Evolutionary conservation across 2,888 invertebrate genomes (phyloP).

Genomic region (Latrodectus hesperus): DNA sequence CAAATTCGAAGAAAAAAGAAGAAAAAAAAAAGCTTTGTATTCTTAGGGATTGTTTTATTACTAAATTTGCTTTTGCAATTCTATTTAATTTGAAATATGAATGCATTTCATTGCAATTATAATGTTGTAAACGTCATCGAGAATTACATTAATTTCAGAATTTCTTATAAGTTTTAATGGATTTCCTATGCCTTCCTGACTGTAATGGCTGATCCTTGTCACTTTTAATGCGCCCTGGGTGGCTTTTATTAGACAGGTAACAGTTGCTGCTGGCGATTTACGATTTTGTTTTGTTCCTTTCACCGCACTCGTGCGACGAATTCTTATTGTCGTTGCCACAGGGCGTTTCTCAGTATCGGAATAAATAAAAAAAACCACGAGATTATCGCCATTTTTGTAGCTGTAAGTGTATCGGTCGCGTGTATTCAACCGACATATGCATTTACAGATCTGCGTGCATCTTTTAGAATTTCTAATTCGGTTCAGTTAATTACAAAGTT

Average conservation of each 20-base stretch:
- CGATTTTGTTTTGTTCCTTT: slow-evolving; percentile 35
- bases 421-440: no score
- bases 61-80: no score
- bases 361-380: slow-evolving; percentile 23
- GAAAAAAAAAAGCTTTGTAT: no score
- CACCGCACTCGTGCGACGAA: background rate
- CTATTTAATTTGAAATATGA: no score
- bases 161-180: no score
- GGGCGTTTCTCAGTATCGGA: slow-evolving; percentile 22
- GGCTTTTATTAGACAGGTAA: slow-evolving; percentile 42
- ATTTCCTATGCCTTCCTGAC: slow-evolving; percentile 1
- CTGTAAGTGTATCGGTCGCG: no score
- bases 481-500: slow-evolving; percentile 50
- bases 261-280: slow-evolving; percentile 28
- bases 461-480: slow-evolving; percentile 31
- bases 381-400: no score
- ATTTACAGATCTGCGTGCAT: slow-evolving; percentile 31
- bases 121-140: no score
- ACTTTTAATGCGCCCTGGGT: slow-evolving; percentile 2
- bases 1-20: no score
- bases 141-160: no score
- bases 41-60: no score
- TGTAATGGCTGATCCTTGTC: slow-evolving; percentile 11
- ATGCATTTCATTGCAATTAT: no score
- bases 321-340: slow-evolving; percentile 29